These are phyloP conservation scores for Nothocercus nigrocapillus DNA, from an alignment of 2,113 vertebrate genomes.

Conservation along the genomic window DNA sequence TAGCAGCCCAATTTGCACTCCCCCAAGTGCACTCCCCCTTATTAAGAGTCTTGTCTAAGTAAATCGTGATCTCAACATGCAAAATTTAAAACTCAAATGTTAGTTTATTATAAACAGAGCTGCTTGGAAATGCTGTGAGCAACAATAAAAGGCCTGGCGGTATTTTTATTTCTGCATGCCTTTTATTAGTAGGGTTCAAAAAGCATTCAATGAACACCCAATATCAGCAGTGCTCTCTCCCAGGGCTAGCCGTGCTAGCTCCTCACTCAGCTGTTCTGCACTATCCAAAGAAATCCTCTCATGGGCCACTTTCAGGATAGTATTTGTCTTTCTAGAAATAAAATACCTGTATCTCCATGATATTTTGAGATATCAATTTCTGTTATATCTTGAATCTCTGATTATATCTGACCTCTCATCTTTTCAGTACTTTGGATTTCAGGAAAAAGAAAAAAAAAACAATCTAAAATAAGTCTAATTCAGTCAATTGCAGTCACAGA, in stretches of 20 bases:
- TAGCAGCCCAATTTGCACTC: background rate
- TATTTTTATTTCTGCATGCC: background rate
- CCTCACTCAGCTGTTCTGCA: background rate
- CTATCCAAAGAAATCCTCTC: background rate
- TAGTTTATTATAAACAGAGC: background rate
- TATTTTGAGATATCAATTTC: background rate
- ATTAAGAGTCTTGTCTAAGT: background rate
- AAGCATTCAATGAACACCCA: background rate
- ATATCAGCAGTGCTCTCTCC: background rate
- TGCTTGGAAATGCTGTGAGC: background rate
- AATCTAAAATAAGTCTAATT: background rate
- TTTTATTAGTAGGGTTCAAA: background rate
- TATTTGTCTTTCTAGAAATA: background rate
- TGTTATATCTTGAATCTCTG: background rate
- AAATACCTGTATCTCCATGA: background rate
- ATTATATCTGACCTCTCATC: background rate
- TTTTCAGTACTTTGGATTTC: background rate
- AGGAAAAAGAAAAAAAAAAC: background rate
- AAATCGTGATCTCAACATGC: background rate
- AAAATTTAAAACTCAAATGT: background rate
- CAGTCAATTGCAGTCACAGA: background rate
- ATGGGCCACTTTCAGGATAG: background rate
- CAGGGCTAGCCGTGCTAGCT: background rate
- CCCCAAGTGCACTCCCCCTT: fast-evolving
- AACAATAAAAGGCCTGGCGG: background rate